phyloP scores from a whole-genome alignment of 2,888 invertebrate genomes.

The Sinodicranocentrus sp. region DNA sequence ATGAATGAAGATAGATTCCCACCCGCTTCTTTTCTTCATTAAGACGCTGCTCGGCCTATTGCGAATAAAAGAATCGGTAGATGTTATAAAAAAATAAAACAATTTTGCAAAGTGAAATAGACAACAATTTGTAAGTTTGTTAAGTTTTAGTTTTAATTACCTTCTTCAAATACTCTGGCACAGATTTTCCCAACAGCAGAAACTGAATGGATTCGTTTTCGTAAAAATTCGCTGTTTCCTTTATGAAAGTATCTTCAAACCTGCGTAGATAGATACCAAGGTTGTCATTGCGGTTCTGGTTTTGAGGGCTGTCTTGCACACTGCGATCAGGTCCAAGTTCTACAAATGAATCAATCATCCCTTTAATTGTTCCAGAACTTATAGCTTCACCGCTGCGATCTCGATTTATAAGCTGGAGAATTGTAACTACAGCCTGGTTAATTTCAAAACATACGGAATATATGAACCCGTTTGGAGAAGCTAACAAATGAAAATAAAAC shows the following conservation, averaged over 20 bases:
- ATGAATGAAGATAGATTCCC: constrained; percentile 55
- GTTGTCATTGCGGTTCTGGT: constrained; percentile 54
- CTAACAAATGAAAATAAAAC: no score
- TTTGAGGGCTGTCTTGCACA: constrained; percentile 32
- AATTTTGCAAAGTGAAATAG: no score
- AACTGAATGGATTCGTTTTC: constrained; percentile 33
- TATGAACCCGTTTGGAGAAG: no score
- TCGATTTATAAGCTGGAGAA: constrained; percentile 47
- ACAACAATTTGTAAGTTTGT: no score
- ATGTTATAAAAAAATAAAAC: no score
- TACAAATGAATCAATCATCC: constrained; percentile 50
- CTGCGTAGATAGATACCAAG: constrained; percentile 62
- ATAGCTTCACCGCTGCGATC: constrained; percentile 47
- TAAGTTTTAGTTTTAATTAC: no score
- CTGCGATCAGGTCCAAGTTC: constrained; percentile 64
- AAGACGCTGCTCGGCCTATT: constrained; percentile 55
- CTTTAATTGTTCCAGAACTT: constrained; percentile 42
- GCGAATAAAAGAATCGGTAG: no score
- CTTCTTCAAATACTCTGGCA: constrained; percentile 55
- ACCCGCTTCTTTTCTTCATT: constrained; percentile 58
- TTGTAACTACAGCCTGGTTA: constrained; percentile 41
- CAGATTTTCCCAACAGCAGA: constrained; percentile 37
- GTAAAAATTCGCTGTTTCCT: constrained; percentile 62
- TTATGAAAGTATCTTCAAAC: constrained; percentile 62
- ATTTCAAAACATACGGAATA: neutral